Evolutionary conservation across 2,797 vertebrate genomes (phyloP).

Genomic region (Coracias cyanogaster): DNA sequence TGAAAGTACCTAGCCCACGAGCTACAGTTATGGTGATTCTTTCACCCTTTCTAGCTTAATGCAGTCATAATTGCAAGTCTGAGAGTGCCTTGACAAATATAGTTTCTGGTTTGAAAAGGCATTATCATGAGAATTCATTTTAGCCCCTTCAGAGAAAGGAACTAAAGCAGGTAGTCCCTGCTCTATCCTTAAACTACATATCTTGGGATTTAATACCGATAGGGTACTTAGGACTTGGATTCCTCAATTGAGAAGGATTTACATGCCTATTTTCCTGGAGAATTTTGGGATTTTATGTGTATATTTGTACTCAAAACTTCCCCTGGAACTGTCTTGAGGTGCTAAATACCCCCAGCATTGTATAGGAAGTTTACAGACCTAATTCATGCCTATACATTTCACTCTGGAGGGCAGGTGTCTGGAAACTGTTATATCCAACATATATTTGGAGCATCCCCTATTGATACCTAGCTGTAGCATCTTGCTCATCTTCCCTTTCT

Average conservation of each 20-base stretch:
- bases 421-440: background rate
- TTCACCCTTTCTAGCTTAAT: background rate
- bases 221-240: background rate
- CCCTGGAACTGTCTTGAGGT: background rate
- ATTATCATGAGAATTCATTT: background rate
- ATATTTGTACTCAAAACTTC: background rate
- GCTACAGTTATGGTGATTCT: background rate
- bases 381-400: background rate
- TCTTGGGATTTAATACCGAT: background rate
- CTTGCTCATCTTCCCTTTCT: background rate
- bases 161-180: background rate
- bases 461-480: background rate
- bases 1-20: background rate
- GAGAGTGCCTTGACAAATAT: background rate
- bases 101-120: background rate
- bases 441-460: background rate
- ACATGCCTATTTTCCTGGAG: background rate
- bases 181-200: background rate
- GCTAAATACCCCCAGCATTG: background rate
- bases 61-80: background rate
- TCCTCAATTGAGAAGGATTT: background rate
- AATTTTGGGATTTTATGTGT: background rate
- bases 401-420: background rate
- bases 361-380: background rate
- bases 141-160: background rate